A percentile compares a stretch with the other conserved stretches of the same genome.
Conservation (phyloP, 2,797 vertebrate species). For the Sebastes jordani region DNA sequence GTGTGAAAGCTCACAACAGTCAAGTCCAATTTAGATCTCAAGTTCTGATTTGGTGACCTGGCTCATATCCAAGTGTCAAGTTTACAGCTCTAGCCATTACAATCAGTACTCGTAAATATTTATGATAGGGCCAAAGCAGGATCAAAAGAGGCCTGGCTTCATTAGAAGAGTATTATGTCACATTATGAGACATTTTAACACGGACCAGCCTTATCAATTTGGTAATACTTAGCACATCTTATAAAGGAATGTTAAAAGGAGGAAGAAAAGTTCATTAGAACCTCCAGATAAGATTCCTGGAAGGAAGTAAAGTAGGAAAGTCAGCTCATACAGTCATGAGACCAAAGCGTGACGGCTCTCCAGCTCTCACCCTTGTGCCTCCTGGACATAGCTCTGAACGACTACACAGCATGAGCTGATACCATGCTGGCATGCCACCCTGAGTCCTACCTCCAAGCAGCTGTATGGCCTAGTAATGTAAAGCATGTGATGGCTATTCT, state of each 20-base stretch:
- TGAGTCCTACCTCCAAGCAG: conserved; percentile 20
- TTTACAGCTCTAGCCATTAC: not conserved
- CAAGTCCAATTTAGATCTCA: not conserved
- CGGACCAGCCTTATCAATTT: not conserved
- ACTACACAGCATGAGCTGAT: conserved; percentile 14
- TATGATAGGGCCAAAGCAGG: not conserved
- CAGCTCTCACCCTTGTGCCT: conserved; percentile 40
- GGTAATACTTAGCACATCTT: conserved; percentile 2
- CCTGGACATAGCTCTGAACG: conserved; percentile 42
- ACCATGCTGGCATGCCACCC: conserved; percentile 9
- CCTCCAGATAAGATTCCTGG: conserved; percentile 54
- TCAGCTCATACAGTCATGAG: conserved; percentile 64
- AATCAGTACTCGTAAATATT: not conserved
- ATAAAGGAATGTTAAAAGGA: conserved; percentile 37
- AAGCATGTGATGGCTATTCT: conserved; percentile 33
- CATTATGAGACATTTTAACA: not conserved
- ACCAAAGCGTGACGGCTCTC: conserved; percentile 62
- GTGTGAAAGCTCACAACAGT: not conserved
- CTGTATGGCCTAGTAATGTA: conserved; percentile 14
- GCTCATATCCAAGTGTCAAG: not conserved
- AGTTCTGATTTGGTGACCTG: not conserved
- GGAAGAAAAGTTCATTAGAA: conserved; percentile 18
- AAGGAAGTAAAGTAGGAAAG: conserved; percentile 10
- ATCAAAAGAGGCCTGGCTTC: not conserved
- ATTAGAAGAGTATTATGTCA: conserved; percentile 11